Conservation (phyloP, 2,888 invertebrate genomes). For the Imbricaverruca yamaguchii region DNA sequence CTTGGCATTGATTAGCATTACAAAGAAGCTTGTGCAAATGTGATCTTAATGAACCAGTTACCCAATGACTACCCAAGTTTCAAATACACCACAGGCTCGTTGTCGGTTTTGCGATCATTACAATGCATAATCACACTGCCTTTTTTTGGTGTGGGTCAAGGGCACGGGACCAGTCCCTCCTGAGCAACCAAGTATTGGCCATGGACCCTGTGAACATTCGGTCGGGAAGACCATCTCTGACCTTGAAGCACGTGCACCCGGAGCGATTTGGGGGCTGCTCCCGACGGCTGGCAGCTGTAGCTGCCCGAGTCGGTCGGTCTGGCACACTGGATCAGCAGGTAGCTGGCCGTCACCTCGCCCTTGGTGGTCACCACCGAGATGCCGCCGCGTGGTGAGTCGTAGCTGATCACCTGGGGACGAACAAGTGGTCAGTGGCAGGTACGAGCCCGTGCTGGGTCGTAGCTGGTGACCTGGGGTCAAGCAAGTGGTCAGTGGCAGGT, state of each 20-base stretch:
- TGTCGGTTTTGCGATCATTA: too few relatives aligned
- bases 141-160: too few relatives aligned
- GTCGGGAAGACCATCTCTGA: conserved; percentile 39
- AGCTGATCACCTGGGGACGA: conserved; percentile 52
- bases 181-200: too few relatives aligned
- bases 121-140: too few relatives aligned
- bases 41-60: too few relatives aligned
- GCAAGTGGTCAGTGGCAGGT: conserved; percentile 46
- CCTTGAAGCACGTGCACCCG: conserved; percentile 89
- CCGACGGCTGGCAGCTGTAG: conserved; percentile 89
- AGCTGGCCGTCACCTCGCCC: conserved; percentile 81
- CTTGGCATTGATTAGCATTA: too few relatives aligned
- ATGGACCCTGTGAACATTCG: too few relatives aligned
- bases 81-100: too few relatives aligned
- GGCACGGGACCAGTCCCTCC: too few relatives aligned
- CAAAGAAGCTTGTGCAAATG: too few relatives aligned
- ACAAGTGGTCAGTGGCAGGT: conserved; percentile 46
- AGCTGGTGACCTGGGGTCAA: conserved; percentile 52
- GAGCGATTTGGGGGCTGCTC: conserved; percentile 82
- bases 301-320: conserved; percentile 70
- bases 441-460: conserved; percentile 81
- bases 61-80: too few relatives aligned
- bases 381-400: conserved; percentile 82
- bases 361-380: conserved; percentile 81
- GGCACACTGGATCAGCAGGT: conserved; percentile 64